Evolutionary conservation across 2,113 vertebrate species (phyloP).

Genomic region (Pteruthius melanotis): DNA sequence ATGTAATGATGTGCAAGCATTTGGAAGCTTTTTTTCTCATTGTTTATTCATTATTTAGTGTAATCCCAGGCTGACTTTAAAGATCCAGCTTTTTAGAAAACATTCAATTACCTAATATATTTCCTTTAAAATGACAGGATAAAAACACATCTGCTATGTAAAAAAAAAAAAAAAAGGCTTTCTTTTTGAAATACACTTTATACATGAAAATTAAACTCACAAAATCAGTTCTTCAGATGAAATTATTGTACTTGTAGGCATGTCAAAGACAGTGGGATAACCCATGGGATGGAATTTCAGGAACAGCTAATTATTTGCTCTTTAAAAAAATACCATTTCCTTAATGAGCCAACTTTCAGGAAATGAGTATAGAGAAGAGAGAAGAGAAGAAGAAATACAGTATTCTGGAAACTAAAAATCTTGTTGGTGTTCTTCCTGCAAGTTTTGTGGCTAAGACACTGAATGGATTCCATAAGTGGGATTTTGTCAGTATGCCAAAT

Average conservation of each 20-base stretch:
- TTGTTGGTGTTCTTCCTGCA: conserved; percentile 15
- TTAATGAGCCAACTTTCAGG: conserved; percentile 16
- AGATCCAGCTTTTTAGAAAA: neutral
- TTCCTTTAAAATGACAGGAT: neutral
- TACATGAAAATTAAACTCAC: neutral
- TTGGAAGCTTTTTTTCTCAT: neutral
- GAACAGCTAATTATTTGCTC: conserved; percentile 11
- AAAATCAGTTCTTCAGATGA: neutral
- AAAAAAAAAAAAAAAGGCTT: neutral
- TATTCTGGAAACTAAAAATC: conserved; percentile 12
- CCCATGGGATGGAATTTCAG: neutral
- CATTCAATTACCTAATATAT: neutral
- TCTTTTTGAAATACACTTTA: neutral
- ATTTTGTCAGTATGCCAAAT: conserved; percentile 61
- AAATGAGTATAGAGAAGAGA: neutral
- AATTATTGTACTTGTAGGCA: neutral
- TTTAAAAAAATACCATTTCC: neutral
- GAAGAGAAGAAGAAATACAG: conserved; percentile 5
- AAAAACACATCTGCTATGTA: neutral
- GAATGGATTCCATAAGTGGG: conserved; percentile 65
- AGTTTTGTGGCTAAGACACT: conserved; percentile 54
- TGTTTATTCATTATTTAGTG: neutral
- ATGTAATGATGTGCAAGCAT: neutral
- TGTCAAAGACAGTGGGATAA: neutral
- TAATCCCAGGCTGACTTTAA: neutral